phyloP scores from a whole-genome alignment of 2,888 invertebrate species.

The Cheilosia scutellata region DNA sequence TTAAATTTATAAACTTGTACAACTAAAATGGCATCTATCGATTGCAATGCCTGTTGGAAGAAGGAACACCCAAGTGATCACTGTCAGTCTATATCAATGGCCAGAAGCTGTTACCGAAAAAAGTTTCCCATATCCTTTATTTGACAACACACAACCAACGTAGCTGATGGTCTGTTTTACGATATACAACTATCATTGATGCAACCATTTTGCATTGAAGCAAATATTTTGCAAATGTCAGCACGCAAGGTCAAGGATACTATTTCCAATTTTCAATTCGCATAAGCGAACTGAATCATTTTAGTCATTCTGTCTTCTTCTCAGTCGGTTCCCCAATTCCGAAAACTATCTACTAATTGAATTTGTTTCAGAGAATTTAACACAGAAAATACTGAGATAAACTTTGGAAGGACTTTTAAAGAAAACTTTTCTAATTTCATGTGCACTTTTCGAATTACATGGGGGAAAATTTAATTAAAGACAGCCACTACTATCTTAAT shows the following conservation, averaged over 20 bases:
- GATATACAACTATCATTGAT: not conserved
- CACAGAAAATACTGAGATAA: constrained; percentile 66
- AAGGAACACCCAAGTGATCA: not conserved
- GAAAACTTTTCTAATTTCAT: constrained; percentile 74
- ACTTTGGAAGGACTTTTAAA: constrained; percentile 63
- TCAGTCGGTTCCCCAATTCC: constrained; percentile 22
- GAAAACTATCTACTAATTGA: constrained; percentile 62
- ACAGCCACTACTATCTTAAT: constrained; percentile 60
- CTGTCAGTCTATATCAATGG: not conserved
- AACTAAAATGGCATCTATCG: not conserved
- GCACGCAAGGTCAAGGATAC: constrained; percentile 25
- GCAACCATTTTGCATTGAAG: constrained; percentile 14
- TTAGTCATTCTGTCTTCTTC: constrained; percentile 43
- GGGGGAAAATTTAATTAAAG: constrained; percentile 70
- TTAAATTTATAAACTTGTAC: too few species aligned
- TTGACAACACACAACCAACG: not conserved
- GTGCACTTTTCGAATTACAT: constrained; percentile 73
- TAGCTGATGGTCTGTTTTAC: not conserved
- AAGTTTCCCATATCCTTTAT: not conserved
- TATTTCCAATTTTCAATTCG: constrained; percentile 1
- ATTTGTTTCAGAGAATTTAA: constrained; percentile 72
- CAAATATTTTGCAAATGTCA: not conserved
- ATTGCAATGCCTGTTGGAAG: not conserved
- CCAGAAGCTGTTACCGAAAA: not conserved
- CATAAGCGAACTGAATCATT: constrained; percentile 36